Conservation (phyloP, 2,113 vertebrate genomes). For the Paramisgurnus dabryanus region DNA sequence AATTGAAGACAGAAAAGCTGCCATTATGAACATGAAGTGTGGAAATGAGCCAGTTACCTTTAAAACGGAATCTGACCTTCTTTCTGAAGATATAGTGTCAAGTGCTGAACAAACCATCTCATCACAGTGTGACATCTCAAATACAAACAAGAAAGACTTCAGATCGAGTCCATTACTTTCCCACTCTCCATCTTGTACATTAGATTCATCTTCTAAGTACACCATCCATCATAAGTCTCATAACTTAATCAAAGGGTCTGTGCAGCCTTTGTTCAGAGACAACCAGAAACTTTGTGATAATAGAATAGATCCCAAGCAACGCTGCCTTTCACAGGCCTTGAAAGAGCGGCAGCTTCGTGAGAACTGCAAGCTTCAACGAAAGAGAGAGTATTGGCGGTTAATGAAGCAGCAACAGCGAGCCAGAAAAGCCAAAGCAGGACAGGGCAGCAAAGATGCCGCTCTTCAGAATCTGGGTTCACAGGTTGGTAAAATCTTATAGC, state of each 20-base stretch:
- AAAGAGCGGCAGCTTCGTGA: constrained; percentile 27
- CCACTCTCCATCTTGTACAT: too few relatives aligned
- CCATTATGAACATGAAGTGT: constrained; percentile 27
- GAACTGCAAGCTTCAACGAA: constrained; percentile 66
- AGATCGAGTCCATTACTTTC: constrained; percentile 36
- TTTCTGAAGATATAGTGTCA: constrained; percentile 39
- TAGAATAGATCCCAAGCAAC: constrained; percentile 26
- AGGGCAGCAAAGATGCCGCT: constrained; percentile 28
- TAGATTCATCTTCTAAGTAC: constrained; percentile 28
- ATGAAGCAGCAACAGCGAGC: constrained; percentile 78
- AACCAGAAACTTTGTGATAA: constrained; percentile 45
- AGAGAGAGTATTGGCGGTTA: constrained; percentile 78
- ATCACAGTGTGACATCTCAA: constrained; percentile 37
- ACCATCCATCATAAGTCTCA: neutral
- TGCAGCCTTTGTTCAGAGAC: constrained; percentile 22
- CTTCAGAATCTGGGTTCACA: constrained; percentile 1
- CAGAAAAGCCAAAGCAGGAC: constrained; percentile 60
- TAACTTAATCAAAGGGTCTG: neutral
- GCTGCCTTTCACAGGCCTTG: constrained; percentile 52
- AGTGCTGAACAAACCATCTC: constrained; percentile 38
- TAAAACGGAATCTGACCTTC: constrained; percentile 34
- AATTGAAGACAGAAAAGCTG: constrained; percentile 55
- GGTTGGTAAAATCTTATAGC: constrained; percentile 5
- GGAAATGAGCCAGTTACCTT: constrained; percentile 47
- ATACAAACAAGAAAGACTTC: constrained; percentile 53